Evolutionary conservation across 2,888 invertebrate genomes (phyloP), one percentile per base, ranked within the genome.

Genomic region (Drosophila koepferae): DNA sequence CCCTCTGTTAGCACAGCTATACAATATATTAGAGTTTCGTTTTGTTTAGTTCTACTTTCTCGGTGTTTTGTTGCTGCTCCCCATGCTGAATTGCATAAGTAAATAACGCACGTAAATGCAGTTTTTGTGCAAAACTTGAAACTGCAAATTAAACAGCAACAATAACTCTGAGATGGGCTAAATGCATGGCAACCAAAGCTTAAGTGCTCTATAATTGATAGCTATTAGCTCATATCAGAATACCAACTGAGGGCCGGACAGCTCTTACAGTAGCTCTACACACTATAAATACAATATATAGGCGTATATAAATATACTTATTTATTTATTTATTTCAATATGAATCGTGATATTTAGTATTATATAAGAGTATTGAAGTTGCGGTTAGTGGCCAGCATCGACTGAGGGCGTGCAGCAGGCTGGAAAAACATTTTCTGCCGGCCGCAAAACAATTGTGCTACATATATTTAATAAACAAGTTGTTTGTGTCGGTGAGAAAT

Each of bases 101-200:
- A 82, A 82, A 82, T 82, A 87, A 84, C 87, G 76, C 85, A 84
- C 85, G 87, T 75, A 81, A 84, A 84, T 82, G 87, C 85, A 86
- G 49, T 77, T 82, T 84, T 59, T 81, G 63, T 53, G 46, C 65
- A 51, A 64, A 62, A 55, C 56, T 59, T n/a, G 66, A 67, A 86
- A 69, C 84, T 74, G 71, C 74, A 84, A 84, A 72, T 82, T 66
- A 80, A 83, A 86, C 67, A 81, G 69, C 64, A 55, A 55, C 58
- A n/a, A 36, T 38, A 53, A 41, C 48, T 18, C 38, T 43, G 34
- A 59, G 18, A 28, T 28, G 3, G 28, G 5, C n/a, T 5, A 41
- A 43, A 41, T 41, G 23, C 34, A 23, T n/a, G 31, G 5, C 41
- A 61, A 12, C 49, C 48, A 58, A 18, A 31, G 18, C 20, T 51